Evolutionary conservation across 2,797 vertebrate species (phyloP).

Genomic region (Acipenser transmontanus): DNA sequence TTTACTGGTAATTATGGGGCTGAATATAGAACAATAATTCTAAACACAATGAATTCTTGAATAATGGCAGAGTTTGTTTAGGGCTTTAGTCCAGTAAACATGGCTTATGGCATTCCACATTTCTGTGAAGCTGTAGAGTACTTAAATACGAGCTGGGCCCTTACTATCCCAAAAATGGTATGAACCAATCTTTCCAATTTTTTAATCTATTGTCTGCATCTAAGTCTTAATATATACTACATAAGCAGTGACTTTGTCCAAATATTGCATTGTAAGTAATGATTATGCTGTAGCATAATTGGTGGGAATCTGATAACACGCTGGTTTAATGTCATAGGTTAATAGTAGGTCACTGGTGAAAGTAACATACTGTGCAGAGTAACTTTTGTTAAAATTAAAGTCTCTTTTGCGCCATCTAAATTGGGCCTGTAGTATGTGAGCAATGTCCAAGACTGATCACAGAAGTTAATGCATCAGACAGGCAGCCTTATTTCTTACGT

Average conservation of each 20-base stretch:
- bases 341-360: slow-evolving; percentile 18
- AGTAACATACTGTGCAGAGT: slow-evolving; percentile 20
- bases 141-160: too few relatives aligned
- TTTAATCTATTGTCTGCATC: neutral
- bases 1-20: too few relatives aligned
- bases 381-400: slow-evolving; percentile 29
- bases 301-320: slow-evolving; percentile 2
- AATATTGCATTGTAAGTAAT: neutral
- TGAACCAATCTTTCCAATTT: neutral
- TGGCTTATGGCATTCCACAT: too few relatives aligned
- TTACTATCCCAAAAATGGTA: too few relatives aligned
- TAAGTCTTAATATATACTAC: neutral
- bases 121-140: too few relatives aligned
- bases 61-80: too few relatives aligned
- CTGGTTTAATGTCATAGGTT: slow-evolving; percentile 18
- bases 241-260: neutral
- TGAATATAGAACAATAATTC: too few relatives aligned
- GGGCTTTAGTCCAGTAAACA: too few relatives aligned
- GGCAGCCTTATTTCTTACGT: slow-evolving; percentile 20
- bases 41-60: too few relatives aligned
- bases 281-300: neutral
- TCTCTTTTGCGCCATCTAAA: slow-evolving; percentile 17
- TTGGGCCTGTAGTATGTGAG: slow-evolving; percentile 43
- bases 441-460: slow-evolving; percentile 51
- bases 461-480: slow-evolving; percentile 44